Percentiles rank a stretch among this genome's conserved stretches.
phyloP scores from a whole-genome alignment of 1,140 invertebrate species.

The Drosophila pruinosa region DNA sequence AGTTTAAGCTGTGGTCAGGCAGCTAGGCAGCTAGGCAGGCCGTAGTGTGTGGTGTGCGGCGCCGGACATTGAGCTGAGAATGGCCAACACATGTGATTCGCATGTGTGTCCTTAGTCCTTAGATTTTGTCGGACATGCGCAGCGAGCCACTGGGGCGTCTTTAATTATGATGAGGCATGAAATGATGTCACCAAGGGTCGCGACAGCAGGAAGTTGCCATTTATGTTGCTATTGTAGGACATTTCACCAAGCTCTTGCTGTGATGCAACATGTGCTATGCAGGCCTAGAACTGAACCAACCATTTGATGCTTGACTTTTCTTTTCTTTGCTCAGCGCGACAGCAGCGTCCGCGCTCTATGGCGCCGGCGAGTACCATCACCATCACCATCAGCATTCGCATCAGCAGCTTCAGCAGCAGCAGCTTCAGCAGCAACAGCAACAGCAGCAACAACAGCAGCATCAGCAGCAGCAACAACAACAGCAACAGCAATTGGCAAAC shows the following conservation, averaged over 20 bases:
- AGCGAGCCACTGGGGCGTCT: slow-evolving; percentile 48
- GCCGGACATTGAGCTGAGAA: slow-evolving; percentile 9
- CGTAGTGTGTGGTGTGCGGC: slow-evolving; percentile 1
- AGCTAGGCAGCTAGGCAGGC: slow-evolving; percentile 23
- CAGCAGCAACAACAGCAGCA: slow-evolving; percentile 47
- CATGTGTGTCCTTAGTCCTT: slow-evolving; percentile 51
- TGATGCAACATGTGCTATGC: slow-evolving; percentile 74
- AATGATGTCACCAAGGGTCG: slow-evolving; percentile 76
- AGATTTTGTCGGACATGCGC: background rate
- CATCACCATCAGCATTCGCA: slow-evolving; percentile 45
- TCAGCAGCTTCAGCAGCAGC: slow-evolving; percentile 39
- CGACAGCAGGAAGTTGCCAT: slow-evolving; percentile 68
- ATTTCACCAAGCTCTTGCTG: slow-evolving; percentile 25
- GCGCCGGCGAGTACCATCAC: slow-evolving; percentile 59
- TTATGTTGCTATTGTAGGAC: background rate
- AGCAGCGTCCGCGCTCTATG: slow-evolving; percentile 62
- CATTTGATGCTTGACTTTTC: background rate
- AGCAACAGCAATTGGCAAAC: slow-evolving; percentile 5
- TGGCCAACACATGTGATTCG: slow-evolving; percentile 75
- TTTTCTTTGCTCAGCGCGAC: slow-evolving; percentile 39
- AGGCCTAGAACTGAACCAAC: slow-evolving; percentile 31
- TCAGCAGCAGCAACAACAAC: slow-evolving; percentile 39
- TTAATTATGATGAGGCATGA: slow-evolving; percentile 80
- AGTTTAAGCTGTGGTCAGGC: slow-evolving; percentile 6
- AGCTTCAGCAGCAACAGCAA: slow-evolving; percentile 13